Percentiles rank a stretch among this genome's conserved stretches.
Conservation (phyloP, 2,888 invertebrate genomes). For the Xestia rhomboidea region DNA sequence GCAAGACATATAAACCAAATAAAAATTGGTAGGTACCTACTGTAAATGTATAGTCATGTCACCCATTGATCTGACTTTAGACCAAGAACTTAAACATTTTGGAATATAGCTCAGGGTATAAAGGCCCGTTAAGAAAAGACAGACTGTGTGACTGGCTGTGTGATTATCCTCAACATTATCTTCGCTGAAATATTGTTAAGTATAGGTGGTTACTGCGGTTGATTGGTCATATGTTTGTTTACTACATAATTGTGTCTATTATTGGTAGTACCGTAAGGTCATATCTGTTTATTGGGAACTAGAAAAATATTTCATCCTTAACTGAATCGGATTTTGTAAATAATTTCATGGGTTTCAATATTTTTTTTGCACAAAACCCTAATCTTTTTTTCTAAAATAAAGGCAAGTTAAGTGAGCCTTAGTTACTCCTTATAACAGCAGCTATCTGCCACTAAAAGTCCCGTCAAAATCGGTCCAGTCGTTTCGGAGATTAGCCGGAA, state of each 20-base stretch:
- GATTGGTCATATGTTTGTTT: slow-evolving; percentile 30
- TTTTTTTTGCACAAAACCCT: not conserved
- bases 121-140: not conserved
- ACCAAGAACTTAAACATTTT: not conserved
- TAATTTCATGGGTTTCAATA: not conserved
- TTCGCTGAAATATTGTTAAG: not conserved
- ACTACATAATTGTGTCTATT: not conserved
- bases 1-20: not conserved
- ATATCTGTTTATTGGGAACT: not conserved
- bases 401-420: not conserved
- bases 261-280: not conserved
- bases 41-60: not conserved
- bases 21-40: not conserved
- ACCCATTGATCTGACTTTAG: not conserved
- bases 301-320: not conserved
- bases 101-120: not conserved
- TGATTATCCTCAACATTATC: slow-evolving; percentile 10
- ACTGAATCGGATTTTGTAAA: not conserved
- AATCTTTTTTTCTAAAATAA: not conserved
- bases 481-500: not conserved
- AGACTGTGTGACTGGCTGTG: not conserved
- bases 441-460: not conserved
- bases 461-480: not conserved
- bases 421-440: not conserved
- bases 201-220: slow-evolving; percentile 8